Evolutionary conservation across 1,140 invertebrate genomes (phyloP).

Genomic region (Radopholus similis): DNA sequence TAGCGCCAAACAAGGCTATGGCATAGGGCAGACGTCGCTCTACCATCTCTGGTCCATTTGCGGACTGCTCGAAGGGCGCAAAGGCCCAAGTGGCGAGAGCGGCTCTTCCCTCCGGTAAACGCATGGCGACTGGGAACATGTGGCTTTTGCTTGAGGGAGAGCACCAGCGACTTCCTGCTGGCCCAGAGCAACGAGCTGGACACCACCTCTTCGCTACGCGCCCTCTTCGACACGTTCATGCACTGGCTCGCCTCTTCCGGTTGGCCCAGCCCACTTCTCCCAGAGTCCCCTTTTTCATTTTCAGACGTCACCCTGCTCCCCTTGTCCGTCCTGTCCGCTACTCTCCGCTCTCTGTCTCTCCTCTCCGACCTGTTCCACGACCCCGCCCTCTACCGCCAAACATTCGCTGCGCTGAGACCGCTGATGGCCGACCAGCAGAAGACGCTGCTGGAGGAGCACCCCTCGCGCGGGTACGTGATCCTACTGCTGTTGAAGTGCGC

Average conservation of each 20-base stretch:
- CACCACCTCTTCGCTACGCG: conserved; percentile 46
- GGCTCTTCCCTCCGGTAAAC: neutral
- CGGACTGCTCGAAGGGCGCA: conserved; percentile 24
- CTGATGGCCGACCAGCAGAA: conserved; percentile 13
- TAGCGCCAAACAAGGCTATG: conserved; percentile 18
- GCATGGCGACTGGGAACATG: neutral
- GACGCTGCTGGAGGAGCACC: conserved; percentile 28
- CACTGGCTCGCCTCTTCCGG: conserved; percentile 38
- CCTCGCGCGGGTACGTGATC: conserved; percentile 33
- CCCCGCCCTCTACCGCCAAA: conserved; percentile 26
- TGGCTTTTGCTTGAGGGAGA: conserved; percentile 12
- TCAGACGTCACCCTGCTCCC: conserved; percentile 9
- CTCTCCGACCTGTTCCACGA: conserved; percentile 56
- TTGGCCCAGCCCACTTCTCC: neutral
- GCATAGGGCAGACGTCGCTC: conserved; percentile 38
- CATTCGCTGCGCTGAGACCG: conserved; percentile 36
- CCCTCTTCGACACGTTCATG: conserved; percentile 54
- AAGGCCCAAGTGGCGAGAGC: neutral
- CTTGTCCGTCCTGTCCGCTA: conserved; percentile 12
- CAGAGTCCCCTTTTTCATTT: neutral
- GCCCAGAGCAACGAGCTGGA: conserved; percentile 42
- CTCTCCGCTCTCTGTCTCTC: conserved; percentile 24
- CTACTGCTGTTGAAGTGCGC: conserved; percentile 48
- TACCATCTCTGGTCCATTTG: conserved; percentile 34
- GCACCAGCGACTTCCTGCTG: conserved; percentile 42